Percentiles rank a stretch among this genome's conserved stretches.
These are phyloP conservation scores for Proisotoma minuta DNA, from an alignment of 2,888 invertebrate species.

Conservation along the genomic window DNA sequence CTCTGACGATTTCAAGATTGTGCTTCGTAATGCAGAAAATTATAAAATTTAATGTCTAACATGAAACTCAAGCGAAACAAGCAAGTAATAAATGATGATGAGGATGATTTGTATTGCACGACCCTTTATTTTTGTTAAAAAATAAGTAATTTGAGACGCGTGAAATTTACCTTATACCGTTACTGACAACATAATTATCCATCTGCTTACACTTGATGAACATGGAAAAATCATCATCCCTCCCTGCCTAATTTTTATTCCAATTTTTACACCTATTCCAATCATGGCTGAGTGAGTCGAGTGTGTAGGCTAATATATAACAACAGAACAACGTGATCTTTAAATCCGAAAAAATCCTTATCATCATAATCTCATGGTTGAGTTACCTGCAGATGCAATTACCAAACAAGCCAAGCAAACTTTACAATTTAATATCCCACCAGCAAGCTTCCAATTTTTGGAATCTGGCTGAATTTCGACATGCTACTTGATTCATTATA, in stretches of 20 bases:
- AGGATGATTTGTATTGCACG: background rate
- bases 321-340: background rate
- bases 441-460: no score
- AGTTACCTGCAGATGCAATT: no score
- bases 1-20: no score
- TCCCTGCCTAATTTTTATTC: constrained; percentile 13
- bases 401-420: no score
- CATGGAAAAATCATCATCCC: constrained; percentile 42
- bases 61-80: no score
- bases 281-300: background rate
- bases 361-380: background rate
- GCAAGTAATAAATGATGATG: no score
- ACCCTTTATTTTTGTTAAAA: constrained; percentile 6
- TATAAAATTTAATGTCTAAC: no score
- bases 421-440: no score
- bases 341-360: background rate
- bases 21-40: background rate
- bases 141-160: constrained; percentile 38
- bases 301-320: background rate
- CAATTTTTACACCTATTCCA: background rate
- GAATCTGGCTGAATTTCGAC: no score
- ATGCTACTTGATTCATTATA: no score
- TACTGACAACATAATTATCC: constrained; percentile 47
- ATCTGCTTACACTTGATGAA: constrained; percentile 41
- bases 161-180: constrained; percentile 40